Evolutionary conservation across 2,797 vertebrate species (phyloP).

Genomic region (Cossypha polioptera): DNA sequence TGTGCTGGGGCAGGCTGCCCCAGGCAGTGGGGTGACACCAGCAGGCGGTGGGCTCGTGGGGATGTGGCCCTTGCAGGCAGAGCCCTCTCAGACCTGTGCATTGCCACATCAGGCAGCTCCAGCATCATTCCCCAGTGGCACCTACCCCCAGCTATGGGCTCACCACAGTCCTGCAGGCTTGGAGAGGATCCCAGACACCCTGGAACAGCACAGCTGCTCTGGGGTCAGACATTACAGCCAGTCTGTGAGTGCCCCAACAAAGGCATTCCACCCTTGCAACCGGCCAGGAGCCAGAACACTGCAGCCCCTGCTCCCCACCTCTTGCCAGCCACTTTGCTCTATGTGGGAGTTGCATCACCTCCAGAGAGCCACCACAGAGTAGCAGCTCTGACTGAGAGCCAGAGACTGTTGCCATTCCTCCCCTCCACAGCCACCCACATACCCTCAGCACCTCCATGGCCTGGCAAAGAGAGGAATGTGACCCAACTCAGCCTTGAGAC

Average conservation of each 20-base stretch:
- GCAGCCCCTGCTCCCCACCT: conserved; percentile 21
- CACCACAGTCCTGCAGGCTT: fast-evolving
- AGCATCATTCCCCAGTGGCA: not conserved
- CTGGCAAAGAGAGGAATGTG: not conserved
- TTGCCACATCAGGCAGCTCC: fast-evolving
- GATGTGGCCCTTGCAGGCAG: not conserved
- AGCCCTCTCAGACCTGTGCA: not conserved
- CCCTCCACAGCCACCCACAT: fast-evolving
- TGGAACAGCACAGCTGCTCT: not conserved
- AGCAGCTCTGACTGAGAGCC: not conserved
- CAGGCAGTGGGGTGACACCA: not conserved
- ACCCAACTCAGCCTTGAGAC: not conserved
- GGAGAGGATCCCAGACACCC: fast-evolving
- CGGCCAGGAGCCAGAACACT: not conserved
- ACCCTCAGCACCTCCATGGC: not conserved
- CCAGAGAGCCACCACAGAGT: conserved; percentile 1
- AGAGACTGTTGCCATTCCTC: not conserved
- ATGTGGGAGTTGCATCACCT: not conserved
- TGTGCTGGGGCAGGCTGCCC: not conserved
- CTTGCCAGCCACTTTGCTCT: conserved; percentile 50
- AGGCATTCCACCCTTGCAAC: not conserved
- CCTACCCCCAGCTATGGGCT: not conserved
- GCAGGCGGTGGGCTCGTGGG: not conserved
- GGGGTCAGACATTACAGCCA: no score
- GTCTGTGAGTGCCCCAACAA: not conserved